Evolutionary conservation across 1,140 invertebrate species (phyloP), one percentile per base, ranked within the genome.

Genomic region (Drosophila nannoptera): DNA sequence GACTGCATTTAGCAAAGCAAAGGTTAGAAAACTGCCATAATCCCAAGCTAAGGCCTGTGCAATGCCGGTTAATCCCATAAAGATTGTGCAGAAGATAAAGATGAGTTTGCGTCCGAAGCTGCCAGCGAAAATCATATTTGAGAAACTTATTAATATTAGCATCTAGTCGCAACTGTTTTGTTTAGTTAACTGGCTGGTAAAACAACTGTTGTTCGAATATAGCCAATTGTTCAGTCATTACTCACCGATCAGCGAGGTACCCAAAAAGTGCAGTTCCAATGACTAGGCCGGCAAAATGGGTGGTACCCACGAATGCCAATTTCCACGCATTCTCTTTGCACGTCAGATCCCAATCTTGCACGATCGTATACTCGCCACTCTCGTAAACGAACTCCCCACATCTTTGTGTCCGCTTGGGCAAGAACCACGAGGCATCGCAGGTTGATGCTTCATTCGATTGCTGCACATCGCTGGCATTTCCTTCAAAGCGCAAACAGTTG

Each of bases 321-420:
- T 92, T 92, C 92, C 93, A 93, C 64, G 91, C 87, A 62, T 93
- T 92, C 71, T 92, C 91, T 33, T 89, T 77, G 69, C 92, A 93
- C 9, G 91, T 91, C n/a, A 93, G 81, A 0, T 90, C 84, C 91
- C 92, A 93, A 90, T 93, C 91, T 69, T 91, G 91, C 0, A 92
- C 91, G 72, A 93, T 92, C 0, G 92, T 92, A 5, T 83, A 76
- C 70, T 92, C 92, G 8, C 83, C 49, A 9, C 70, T 62, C 11
- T 88, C 88, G 76, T 90, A 93, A 0, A 93, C 88, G 89, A 91
- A 92, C 8, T 89, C 60, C 32, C 83, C 72, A 69, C 92, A 93
- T 43, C 86, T 60, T 70, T 81, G 53, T 9, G 32, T 69, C 48
- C 60, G 77, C 32, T 53, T 70, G 6, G 73, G 75, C 48, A 12